phyloP scores from a whole-genome alignment of 2,888 invertebrate species.

The Dichetophora obliterata region DNA sequence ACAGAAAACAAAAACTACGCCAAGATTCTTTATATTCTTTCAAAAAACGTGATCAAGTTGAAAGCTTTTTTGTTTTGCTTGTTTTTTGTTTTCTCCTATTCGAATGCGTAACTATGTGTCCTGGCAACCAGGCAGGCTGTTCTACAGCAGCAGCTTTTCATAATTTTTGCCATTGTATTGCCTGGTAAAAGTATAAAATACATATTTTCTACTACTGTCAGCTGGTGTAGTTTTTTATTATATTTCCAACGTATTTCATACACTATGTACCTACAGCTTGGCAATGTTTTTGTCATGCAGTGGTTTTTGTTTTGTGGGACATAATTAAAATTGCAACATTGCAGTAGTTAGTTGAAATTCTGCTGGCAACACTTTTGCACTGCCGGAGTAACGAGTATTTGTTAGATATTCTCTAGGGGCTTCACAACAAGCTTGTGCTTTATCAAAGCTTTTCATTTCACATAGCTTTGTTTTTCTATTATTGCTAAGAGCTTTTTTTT shows the following conservation, averaged over 20 bases:
- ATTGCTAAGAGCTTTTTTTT: too few species aligned
- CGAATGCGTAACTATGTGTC: not conserved
- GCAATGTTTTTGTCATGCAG: not conserved
- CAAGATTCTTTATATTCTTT: not conserved
- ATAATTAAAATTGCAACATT: not conserved
- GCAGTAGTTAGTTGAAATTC: not conserved
- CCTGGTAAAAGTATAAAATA: not conserved
- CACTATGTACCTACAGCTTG: not conserved
- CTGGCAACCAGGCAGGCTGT: not conserved
- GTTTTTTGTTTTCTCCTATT: not conserved
- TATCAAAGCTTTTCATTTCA: too few species aligned
- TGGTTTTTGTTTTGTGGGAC: constrained; percentile 2
- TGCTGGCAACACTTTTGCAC: not conserved
- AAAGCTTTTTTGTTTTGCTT: not conserved
- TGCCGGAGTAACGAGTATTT: too few species aligned
- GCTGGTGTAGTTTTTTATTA: not conserved
- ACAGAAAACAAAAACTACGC: too few species aligned
- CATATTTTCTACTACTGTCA: not conserved
- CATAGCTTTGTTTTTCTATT: too few species aligned
- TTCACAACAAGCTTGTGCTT: too few species aligned
- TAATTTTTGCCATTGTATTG: not conserved
- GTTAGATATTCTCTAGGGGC: too few species aligned
- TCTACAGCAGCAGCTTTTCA: not conserved
- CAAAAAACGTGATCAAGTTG: constrained; percentile 25
- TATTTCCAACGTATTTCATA: not conserved